A percentile compares a stretch with the other conserved stretches of the same genome.
These are phyloP conservation scores for Sminthurinus signatus DNA, from an alignment of 1,140 invertebrate genomes.

Conservation along the genomic window DNA sequence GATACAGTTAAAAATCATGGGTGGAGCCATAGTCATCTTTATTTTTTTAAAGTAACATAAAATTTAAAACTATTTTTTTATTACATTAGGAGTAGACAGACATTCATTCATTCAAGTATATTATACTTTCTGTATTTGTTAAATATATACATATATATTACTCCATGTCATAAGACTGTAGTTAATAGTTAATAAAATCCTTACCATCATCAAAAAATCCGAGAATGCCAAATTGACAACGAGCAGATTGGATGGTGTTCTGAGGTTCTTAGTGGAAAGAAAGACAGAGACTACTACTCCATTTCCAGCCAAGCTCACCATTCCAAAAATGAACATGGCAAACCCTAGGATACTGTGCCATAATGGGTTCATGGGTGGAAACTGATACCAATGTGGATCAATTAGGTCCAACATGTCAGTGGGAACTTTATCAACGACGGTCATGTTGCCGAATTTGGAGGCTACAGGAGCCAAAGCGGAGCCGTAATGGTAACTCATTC, in stretches of 20 bases:
- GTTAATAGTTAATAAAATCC: no score
- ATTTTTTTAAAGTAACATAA: no score
- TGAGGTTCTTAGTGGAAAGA: slow-evolving; percentile 62
- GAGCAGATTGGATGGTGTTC: slow-evolving; percentile 75
- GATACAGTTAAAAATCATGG: slow-evolving; percentile 80
- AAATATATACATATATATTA: no score
- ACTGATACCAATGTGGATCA: slow-evolving; percentile 66
- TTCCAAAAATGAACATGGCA: slow-evolving; percentile 62
- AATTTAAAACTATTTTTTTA: no score
- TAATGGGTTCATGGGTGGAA: slow-evolving; percentile 65
- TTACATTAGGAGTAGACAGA: slow-evolving; percentile 67
- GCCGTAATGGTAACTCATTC: slow-evolving; percentile 28
- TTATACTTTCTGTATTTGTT: no score
- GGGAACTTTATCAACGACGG: slow-evolving; percentile 64
- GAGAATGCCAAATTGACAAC: slow-evolving; percentile 80
- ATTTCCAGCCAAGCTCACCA: slow-evolving; percentile 68
- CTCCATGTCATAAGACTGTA: no score
- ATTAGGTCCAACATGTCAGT: slow-evolving; percentile 66
- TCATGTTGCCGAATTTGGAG: slow-evolving; percentile 51
- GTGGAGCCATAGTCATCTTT: slow-evolving; percentile 69
- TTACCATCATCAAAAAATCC: slow-evolving; percentile 82
- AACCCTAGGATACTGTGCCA: slow-evolving; percentile 74
- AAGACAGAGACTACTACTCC: slow-evolving; percentile 82
- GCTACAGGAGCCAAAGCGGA: background rate
- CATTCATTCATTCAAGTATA: slow-evolving; percentile 55